Evolutionary conservation across 2,888 invertebrate genomes (phyloP), one percentile per base, ranked within the genome.

Genomic region (Aleiodes alternator): DNA sequence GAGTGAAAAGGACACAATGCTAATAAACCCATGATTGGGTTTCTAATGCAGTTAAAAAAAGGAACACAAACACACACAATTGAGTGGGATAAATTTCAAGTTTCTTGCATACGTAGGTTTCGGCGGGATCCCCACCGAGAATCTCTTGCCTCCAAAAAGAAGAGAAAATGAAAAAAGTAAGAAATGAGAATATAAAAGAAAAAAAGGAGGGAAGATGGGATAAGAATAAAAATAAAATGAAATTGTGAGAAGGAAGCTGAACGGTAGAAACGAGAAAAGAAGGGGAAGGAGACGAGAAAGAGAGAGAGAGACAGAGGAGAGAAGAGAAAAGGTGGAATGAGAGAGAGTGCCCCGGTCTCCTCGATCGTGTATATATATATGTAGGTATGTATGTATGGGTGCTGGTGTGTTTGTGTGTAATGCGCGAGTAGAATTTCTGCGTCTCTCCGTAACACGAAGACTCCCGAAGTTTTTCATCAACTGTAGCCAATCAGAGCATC

Each of bases 401-500:
- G n/a, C n/a, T n/a, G n/a, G n/a, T 43, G 9, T 43, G 43, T 43
- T 5, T 43, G 11, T 43, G 11, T 43, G 9, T 43, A 7, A 43
- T 43, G 43, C 43, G 43, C 43, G 43, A 43, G 43, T 43, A 43
- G 43, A 43, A 43, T 43, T 9, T 38, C 38, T 38, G 38, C 55
- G 80, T 78, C 73, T 75, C 76, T 78, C 77, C 68, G 76, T 75
- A 61, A 48, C 72, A 64, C 59, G 69, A 76, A 78, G 75, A 77
- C 55, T 69, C 55, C 68, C 74, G 76, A 75, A 43, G 43, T 43
- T 43, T 43, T 43, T 43, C 43, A 43, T 43, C 43, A 5, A 43
- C 43, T 43, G 43, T 43, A 43, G 80, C 87, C 87, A 88, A 88
- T 87, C 84, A 81, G 80, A 81, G 82, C 78, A 69, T 76, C 81